Evolutionary conservation across 2,888 invertebrate species (phyloP), one percentile per base, ranked within the genome.

Genomic region (Cheilosia grossa): DNA sequence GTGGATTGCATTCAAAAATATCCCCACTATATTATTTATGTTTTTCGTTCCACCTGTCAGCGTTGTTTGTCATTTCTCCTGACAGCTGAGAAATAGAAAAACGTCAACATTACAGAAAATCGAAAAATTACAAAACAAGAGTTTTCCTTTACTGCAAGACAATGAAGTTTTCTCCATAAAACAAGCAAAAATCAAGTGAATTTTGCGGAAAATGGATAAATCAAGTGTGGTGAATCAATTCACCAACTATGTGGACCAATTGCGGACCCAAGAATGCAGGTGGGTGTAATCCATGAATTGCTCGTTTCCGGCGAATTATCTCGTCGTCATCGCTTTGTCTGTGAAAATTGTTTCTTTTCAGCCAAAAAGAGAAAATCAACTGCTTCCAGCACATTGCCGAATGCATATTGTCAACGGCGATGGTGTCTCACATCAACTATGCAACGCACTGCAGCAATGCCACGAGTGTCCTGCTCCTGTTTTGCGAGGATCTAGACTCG

Each of bases 401-500:
- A 89, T 94, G 95, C 87, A 94, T 97, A 88, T 94, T 91, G 86
- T 90, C 91, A 47, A 89, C 90, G 44, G 88, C 89, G 5, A 86
- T 92, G 87, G 88, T 87, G 27, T 93, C 93, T 17, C 93, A 94
- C 81, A 91, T 93, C 53, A 94, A 95, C 89, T 95, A 94, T 89
- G 92, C 93, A 6, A 94, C 94, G 87, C 93, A 95, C 87, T 93
- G 96, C 56, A 95, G 95, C 86, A 93, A 94, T 88, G 94, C 96
- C 2, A 94, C 96, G 78, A 95, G 96, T 92, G 94, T 94, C 40
- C 93, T 97, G 82, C 92, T 97, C 63, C 92, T 94, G 51, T 93
- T 95, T 70, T 95, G 96, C 90, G 95, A 97, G 92, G 97, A 97
- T 91, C 91, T 93, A 1, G 96, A 97, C 90, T 94, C 96, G 3